A percentile compares a stretch with the other conserved stretches of the same genome.
Conservation (phyloP, 2,113 vertebrate genomes). For the Connochaetes taurinus region DNA sequence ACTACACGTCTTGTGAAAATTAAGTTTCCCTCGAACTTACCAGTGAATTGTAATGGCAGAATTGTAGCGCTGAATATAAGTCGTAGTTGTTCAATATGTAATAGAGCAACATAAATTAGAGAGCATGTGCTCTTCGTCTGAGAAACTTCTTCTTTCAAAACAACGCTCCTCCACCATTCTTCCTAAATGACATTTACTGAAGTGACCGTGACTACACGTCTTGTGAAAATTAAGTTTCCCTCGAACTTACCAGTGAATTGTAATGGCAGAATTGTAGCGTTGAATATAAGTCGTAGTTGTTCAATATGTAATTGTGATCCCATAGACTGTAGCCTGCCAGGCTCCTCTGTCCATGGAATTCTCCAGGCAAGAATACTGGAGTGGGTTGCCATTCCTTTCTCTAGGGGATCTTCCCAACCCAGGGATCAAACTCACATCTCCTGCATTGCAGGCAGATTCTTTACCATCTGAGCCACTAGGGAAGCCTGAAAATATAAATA, state of each 20-base stretch:
- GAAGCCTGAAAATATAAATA: neutral
- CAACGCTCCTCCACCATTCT: neutral
- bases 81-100: neutral
- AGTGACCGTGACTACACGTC: neutral
- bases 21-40: neutral
- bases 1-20: neutral
- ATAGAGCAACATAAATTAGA: neutral
- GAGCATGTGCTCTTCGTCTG: neutral
- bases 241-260: neutral
- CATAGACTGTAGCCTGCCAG: neutral
- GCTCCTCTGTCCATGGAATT: neutral
- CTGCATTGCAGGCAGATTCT: neutral
- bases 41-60: neutral
- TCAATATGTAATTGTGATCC: neutral
- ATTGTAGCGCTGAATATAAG: neutral
- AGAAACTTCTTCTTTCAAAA: neutral
- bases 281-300: neutral
- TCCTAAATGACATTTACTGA: too few species aligned
- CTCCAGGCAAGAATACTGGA: neutral
- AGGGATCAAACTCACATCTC: neutral
- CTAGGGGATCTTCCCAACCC: neutral
- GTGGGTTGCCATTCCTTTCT: neutral
- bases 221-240: neutral
- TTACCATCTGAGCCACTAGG: neutral
- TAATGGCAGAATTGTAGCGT: neutral